Evolutionary conservation across 2,113 vertebrate species (phyloP).

Genomic region (Campylorhamphus procurvoides): DNA sequence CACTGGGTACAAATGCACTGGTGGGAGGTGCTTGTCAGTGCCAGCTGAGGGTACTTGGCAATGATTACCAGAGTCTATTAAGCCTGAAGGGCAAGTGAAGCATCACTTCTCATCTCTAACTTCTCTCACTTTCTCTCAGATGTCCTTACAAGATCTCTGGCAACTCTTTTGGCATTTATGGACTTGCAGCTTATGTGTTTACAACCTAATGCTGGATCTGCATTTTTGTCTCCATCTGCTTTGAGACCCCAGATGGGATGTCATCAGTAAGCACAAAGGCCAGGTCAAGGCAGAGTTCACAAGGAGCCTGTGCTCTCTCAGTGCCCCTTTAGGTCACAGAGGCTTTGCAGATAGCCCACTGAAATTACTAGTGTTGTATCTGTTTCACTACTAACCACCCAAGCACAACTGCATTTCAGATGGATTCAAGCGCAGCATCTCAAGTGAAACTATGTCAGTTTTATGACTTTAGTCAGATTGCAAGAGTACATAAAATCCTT

Average conservation of each 20-base stretch:
- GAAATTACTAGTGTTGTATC: neutral
- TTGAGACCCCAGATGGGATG: neutral
- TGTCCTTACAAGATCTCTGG: neutral
- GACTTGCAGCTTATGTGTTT: neutral
- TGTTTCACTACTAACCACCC: neutral
- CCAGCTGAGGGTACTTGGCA: neutral
- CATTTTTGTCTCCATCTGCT: neutral
- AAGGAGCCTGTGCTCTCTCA: neutral
- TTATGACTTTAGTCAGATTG: neutral
- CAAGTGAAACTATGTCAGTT: neutral
- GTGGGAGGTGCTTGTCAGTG: neutral
- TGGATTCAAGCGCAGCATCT: neutral
- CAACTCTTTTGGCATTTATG: neutral
- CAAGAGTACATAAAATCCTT: neutral
- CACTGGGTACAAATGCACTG: rapidly evolving
- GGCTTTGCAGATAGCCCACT: neutral
- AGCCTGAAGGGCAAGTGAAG: neutral
- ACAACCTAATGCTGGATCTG: neutral
- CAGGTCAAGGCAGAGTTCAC: neutral
- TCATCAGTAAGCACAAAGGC: neutral
- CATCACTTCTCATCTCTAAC: neutral
- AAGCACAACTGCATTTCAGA: neutral
- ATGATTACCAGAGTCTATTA: neutral
- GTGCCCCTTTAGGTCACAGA: neutral
- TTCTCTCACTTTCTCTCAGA: neutral